phyloP scores from a whole-genome alignment of 2,113 vertebrate species.

The Notothenia coriiceps region DNA sequence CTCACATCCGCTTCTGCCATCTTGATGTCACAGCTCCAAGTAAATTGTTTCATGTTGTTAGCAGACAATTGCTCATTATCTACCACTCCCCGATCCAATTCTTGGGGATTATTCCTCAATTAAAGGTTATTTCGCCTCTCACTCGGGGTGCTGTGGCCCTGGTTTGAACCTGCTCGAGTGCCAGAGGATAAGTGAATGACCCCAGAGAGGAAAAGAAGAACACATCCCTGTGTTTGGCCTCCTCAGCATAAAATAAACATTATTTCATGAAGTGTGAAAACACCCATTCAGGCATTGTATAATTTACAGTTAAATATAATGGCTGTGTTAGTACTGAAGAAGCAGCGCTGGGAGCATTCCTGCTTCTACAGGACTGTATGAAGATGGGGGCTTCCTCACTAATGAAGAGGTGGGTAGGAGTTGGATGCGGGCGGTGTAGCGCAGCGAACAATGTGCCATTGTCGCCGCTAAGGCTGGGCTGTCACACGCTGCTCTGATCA shows the following conservation, averaged over 20 bases:
- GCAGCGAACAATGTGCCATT: constrained; percentile 65
- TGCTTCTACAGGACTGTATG: constrained; percentile 25
- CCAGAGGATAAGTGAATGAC: constrained; percentile 62
- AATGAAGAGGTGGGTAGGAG: constrained; percentile 67
- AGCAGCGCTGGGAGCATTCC: constrained; percentile 19
- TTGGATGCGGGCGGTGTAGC: constrained; percentile 47
- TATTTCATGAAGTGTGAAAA: constrained; percentile 64
- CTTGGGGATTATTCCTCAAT: constrained; percentile 73
- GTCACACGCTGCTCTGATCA: constrained; percentile 66
- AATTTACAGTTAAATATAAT: constrained; percentile 59
- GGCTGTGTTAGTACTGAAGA: constrained; percentile 47
- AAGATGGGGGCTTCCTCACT: constrained; percentile 45
- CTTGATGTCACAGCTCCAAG: constrained; percentile 57
- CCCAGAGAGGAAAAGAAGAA: constrained; percentile 38
- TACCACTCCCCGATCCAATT: constrained; percentile 64
- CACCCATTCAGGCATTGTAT: constrained; percentile 48
- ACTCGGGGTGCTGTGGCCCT: constrained; percentile 58
- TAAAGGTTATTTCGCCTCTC: constrained; percentile 71
- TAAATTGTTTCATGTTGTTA: constrained; percentile 72
- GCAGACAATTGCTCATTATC: constrained; percentile 77
- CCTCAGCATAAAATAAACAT: constrained; percentile 51
- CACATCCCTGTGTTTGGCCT: constrained; percentile 51
- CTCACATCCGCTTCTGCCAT: constrained; percentile 26
- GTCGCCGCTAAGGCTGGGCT: constrained; percentile 54
- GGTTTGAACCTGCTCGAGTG: constrained; percentile 67